Conservation (phyloP, 2,113 vertebrate genomes). For the Nothocercus nigrocapillus region DNA sequence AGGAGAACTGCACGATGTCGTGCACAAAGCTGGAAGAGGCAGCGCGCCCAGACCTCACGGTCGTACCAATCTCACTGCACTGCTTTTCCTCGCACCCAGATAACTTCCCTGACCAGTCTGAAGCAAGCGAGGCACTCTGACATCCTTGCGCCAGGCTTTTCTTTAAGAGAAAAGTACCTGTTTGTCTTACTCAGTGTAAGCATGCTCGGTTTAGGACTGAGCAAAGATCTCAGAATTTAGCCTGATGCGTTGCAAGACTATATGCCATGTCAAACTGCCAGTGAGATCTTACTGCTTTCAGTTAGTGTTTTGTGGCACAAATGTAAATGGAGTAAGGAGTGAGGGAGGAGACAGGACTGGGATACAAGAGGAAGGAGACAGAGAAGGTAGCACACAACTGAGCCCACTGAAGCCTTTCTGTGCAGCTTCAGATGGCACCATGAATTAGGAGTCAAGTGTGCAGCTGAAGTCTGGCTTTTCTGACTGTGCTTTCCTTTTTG, state of each 20-base stretch:
- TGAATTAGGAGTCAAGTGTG: not conserved
- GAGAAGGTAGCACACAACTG: not conserved
- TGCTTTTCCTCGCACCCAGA: not conserved
- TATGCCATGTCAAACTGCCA: not conserved
- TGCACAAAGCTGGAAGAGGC: not conserved
- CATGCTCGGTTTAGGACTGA: not conserved
- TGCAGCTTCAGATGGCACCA: not conserved
- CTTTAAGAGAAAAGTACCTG: not conserved
- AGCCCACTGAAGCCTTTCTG: not conserved
- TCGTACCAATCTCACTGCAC: not conserved
- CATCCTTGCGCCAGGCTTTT: not conserved
- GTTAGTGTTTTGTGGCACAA: not conserved
- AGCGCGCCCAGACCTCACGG: not conserved
- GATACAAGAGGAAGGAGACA: not conserved
- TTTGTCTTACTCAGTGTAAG: not conserved
- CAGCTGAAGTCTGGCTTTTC: not conserved
- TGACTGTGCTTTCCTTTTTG: not conserved
- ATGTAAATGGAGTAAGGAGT: not conserved
- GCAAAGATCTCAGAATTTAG: not conserved
- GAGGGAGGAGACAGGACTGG: not conserved
- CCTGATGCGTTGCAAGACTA: not conserved
- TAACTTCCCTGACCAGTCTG: not conserved
- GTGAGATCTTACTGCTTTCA: not conserved
- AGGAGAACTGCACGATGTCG: accelerated
- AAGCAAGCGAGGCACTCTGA: not conserved